Conservation (phyloP, 1,140 invertebrate species). For the Matsumurasca onukii region DNA sequence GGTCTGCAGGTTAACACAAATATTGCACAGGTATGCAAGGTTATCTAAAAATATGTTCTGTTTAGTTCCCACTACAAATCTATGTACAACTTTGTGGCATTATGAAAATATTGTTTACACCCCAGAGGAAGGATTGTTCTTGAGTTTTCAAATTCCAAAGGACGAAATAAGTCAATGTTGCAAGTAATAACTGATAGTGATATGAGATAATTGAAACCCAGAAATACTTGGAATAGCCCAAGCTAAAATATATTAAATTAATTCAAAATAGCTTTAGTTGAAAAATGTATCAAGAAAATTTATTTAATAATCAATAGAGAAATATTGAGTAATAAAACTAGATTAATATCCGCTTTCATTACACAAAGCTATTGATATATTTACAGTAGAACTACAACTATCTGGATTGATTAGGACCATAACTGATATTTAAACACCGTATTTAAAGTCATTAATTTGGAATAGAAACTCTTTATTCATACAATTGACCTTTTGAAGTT, state of each 20-base stretch:
- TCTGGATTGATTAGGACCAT: no score
- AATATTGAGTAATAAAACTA: no score
- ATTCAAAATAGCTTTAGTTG: not conserved
- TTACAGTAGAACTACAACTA: no score
- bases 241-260: not conserved
- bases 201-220: not conserved
- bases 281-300: not conserved
- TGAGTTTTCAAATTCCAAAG: not conserved
- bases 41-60: slow-evolving; percentile 25
- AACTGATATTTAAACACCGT: no score
- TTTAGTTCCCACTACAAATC: not conserved
- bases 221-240: not conserved
- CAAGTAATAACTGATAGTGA: not conserved
- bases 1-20: no score
- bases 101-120: slow-evolving; percentile 18
- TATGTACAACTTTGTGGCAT: slow-evolving; percentile 21
- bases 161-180: not conserved
- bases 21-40: slow-evolving; percentile 13
- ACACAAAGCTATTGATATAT: no score
- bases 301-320: no score
- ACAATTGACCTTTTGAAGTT: no score
- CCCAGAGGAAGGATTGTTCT: not conserved
- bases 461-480: no score
- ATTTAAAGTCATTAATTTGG: no score
- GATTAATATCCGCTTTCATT: no score